A percentile compares a stretch with the other conserved stretches of the same genome.
These are phyloP conservation scores for Drosophila kanapiae DNA, from an alignment of 1,140 invertebrate genomes.

Conservation along the genomic window DNA sequence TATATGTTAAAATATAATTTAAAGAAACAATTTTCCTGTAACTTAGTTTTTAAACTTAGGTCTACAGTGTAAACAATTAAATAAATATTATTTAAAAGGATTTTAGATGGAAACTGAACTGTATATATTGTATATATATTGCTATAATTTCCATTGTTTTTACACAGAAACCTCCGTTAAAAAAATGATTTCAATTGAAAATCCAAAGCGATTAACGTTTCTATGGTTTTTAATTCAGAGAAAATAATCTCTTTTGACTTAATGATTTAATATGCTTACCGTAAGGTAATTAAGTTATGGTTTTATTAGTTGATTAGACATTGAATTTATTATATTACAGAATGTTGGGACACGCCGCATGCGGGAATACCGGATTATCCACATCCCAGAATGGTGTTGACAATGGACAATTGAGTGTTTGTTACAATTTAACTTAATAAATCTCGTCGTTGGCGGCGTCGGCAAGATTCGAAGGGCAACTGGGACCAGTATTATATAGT, in stretches of 20 bases:
- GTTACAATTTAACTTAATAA: conserved; percentile 27
- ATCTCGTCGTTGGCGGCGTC: neutral
- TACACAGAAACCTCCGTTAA: too few relatives aligned
- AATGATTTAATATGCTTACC: too few relatives aligned
- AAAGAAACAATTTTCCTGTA: neutral
- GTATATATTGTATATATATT: too few relatives aligned
- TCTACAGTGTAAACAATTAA: too few relatives aligned
- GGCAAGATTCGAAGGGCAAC: conserved; percentile 22
- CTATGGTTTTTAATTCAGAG: too few relatives aligned
- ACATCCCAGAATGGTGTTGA: neutral
- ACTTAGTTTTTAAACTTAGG: too few relatives aligned
- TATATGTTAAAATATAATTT: neutral
- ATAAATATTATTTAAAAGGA: too few relatives aligned
- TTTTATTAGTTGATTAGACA: neutral
- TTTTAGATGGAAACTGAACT: too few relatives aligned
- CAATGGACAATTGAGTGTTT: conserved; percentile 4
- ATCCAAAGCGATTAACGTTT: too few relatives aligned
- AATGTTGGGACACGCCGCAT: neutral
- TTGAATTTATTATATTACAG: neutral
- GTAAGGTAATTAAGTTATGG: neutral
- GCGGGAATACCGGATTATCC: neutral
- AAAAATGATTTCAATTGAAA: too few relatives aligned
- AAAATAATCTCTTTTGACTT: too few relatives aligned
- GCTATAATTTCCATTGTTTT: too few relatives aligned
- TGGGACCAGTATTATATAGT: conserved; percentile 16